Evolutionary conservation across 2,888 invertebrate genomes (phyloP).

Genomic region (Gnatocerus cornutus): DNA sequence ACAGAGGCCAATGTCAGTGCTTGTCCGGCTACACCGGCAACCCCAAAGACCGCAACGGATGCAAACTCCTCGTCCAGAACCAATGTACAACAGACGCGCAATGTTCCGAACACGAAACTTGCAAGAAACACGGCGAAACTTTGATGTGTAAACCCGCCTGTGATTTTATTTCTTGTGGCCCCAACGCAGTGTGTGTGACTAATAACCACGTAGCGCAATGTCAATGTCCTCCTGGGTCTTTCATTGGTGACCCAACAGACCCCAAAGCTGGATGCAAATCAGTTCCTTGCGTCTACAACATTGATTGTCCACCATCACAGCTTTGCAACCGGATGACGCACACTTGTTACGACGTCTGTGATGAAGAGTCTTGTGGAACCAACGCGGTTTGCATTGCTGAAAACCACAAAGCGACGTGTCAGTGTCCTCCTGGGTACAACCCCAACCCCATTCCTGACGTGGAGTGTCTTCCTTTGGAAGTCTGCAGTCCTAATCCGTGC

Average conservation of each 20-base stretch:
- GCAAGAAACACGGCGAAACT: slow-evolving; percentile 75
- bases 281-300: slow-evolving; percentile 90
- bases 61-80: slow-evolving; percentile 81
- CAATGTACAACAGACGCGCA: slow-evolving; percentile 86
- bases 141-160: slow-evolving; percentile 86
- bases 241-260: slow-evolving; percentile 90
- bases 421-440: slow-evolving; percentile 88
- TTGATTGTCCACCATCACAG: slow-evolving; percentile 86
- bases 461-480: slow-evolving; percentile 82
- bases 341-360: slow-evolving; percentile 87
- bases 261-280: slow-evolving; percentile 82
- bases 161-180: slow-evolving; percentile 84
- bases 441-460: slow-evolving; percentile 90
- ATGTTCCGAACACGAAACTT: slow-evolving; percentile 88
- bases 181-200: slow-evolving; percentile 89
- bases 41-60: slow-evolving; percentile 92
- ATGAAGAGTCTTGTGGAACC: slow-evolving; percentile 86
- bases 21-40: slow-evolving; percentile 89
- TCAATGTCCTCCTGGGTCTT: slow-evolving; percentile 91
- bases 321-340: slow-evolving; percentile 88
- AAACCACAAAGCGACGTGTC: slow-evolving; percentile 86
- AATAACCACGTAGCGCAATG: slow-evolving; percentile 93
- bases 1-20: slow-evolving; percentile 88
- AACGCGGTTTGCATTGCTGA: slow-evolving; percentile 93
- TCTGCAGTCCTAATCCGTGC: slow-evolving; percentile 86